phyloP scores from a whole-genome alignment of 1,140 invertebrate genomes.

The Trachymyrmex septentrionalis region DNA sequence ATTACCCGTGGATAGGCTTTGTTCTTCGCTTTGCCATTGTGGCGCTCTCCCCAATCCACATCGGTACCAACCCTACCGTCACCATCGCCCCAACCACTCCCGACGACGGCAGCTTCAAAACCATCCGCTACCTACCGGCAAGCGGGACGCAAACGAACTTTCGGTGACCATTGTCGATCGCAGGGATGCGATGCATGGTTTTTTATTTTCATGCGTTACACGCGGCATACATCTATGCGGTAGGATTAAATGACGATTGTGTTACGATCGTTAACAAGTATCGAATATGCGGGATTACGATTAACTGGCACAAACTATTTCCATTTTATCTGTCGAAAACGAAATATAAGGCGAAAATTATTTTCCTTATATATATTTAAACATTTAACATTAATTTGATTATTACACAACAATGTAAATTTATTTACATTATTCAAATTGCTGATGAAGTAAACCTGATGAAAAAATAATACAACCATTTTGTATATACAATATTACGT shows the following conservation, averaged over 20 bases:
- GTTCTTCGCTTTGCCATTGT: constrained; percentile 76
- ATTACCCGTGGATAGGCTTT: constrained; percentile 78
- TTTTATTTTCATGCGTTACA: constrained; percentile 69
- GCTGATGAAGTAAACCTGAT: not conserved
- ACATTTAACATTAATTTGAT: not conserved
- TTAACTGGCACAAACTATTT: not conserved
- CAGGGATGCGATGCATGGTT: constrained; percentile 62
- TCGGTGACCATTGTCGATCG: constrained; percentile 70
- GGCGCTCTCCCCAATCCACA: constrained; percentile 38
- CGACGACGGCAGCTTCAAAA: constrained; percentile 71
- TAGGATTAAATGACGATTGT: constrained; percentile 44
- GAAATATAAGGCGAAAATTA: not conserved
- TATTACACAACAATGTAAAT: not conserved
- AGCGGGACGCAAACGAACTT: constrained; percentile 76
- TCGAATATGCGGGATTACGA: constrained; percentile 19
- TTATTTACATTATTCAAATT: not conserved
- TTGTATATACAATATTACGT: not conserved
- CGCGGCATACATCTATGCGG: constrained; percentile 38
- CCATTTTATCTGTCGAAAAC: not conserved
- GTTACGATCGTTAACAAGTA: constrained; percentile 32
- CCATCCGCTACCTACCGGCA: constrained; percentile 69
- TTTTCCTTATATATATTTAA: not conserved
- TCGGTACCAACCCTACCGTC: constrained; percentile 43
- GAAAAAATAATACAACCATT: not conserved
- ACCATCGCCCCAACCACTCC: constrained; percentile 7